A percentile compares a stretch with the other conserved stretches of the same genome.
phyloP scores from a whole-genome alignment of 2,113 vertebrate genomes.

The Sminthopsis crassicaudata region DNA sequence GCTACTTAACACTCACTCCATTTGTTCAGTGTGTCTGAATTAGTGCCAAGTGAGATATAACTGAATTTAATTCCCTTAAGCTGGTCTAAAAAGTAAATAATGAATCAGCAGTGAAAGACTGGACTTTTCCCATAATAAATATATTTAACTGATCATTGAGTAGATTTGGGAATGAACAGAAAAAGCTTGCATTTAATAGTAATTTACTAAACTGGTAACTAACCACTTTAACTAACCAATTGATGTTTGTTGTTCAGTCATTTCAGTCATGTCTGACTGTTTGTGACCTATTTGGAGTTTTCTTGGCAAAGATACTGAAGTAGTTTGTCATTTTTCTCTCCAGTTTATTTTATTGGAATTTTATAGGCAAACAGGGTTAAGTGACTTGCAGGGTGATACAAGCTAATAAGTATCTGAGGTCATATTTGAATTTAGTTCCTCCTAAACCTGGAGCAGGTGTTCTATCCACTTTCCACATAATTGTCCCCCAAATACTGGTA shows the following conservation, averaged over 20 bases:
- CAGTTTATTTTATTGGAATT: background rate
- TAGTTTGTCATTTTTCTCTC: background rate
- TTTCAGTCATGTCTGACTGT: background rate
- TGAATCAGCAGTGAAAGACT: conserved; percentile 39
- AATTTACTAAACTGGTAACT: background rate
- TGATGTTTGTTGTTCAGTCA: background rate
- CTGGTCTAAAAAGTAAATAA: conserved; percentile 35
- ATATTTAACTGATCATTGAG: conserved; percentile 48
- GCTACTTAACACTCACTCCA: conserved; percentile 33
- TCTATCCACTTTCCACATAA: background rate
- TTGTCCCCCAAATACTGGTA: background rate
- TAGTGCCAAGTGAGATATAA: conserved; percentile 44
- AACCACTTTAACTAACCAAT: background rate
- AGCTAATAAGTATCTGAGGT: background rate
- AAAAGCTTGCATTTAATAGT: background rate
- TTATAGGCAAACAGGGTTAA: background rate
- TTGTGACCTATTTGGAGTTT: background rate
- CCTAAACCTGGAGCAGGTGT: background rate
- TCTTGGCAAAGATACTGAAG: background rate
- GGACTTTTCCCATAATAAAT: conserved; percentile 21
- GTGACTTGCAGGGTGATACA: background rate
- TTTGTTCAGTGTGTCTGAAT: conserved; percentile 28
- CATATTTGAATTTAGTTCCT: background rate
- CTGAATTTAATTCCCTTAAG: conserved; percentile 41
- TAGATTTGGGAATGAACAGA: background rate